Base-by-base conservation (phyloP, 1,140 invertebrate species). In the Bombus picipes region DNA sequence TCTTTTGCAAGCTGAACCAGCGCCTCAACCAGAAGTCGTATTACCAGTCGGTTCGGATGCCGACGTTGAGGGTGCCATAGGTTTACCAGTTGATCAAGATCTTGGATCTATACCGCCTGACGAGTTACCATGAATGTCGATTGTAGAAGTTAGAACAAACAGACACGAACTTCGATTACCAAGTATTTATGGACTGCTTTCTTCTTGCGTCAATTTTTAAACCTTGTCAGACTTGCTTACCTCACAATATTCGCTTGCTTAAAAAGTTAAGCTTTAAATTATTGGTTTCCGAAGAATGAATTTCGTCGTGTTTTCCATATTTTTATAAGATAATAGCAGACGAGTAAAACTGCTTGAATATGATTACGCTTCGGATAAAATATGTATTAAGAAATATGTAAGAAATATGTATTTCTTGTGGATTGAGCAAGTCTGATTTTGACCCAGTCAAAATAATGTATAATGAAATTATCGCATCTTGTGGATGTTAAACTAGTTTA, bases 11-110 rank as follows among this genome's bases (percentile, higher is more conserved):
- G 10, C 82, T n/a, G 94, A 92, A 47, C 88, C 90, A 0, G 71
- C 90, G 1, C 81, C 93, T 71, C 90, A 92, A 78, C 88, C 91
- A 9, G 93, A 94, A 76, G 81, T 89, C n/a, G 75, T 79, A 8
- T 65, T 90, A 28, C 88, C 92, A 9, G 82, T 91, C 12, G 93
- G 93, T 32, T 88, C 88, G 2, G 95, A 95, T 68, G 87, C 87
- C 39, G 94, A 95, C 66, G 92, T 83, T 1, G 94, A 95, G 0
- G 94, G 94, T 53, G 93, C 91, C 8, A 89, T 92, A 78, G 92
- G 90, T 66, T 62, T 92, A 10, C 73, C 83, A 28, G 76, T 78
- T 15, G 92, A 92, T 80, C 87, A 89, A 28, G 91, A 92, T 37
- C 88, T 91, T 4, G 88, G 83, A 1, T 79, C 84, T 25, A 68